Base-by-base conservation (phyloP, 1,140 invertebrate genomes). In the Calephelis nemesis region DNA sequence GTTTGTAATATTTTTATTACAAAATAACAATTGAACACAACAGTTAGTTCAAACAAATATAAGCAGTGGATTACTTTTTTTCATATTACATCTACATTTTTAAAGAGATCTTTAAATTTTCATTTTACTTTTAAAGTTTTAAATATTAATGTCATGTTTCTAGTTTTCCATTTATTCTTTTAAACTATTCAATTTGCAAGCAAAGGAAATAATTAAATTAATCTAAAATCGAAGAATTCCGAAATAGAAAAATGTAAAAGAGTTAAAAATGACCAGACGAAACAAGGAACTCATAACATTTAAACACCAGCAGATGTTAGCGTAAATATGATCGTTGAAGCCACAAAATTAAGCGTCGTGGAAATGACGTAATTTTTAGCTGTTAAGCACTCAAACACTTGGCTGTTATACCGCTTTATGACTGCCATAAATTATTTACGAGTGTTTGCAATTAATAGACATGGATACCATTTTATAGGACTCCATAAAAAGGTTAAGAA, bases 341-440 rank as follows among this genome's bases (percentile, higher is more conserved):
- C 58, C 58, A 42, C 58, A 40, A 60, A 60, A 60, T 60, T 60
- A 60, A 30, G 68, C 67, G 63, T 58, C 47, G 50, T 64, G 63
- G 67, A 69, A 65, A 50, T 73, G 73, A 75, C 73, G 71, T 78
- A 72, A 78, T 68, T 64, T 60, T 47, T 71, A 75, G 69, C 71
- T 68, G 76, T 78, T 80, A 78, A 82, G 68, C 71, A 64, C 71
- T 77, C 72, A 68, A 78, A 77, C 75, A 80, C 77, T 78, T 73
- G 68, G 75, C 68, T 74, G 75, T 73, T 72, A 73, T 58, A 48
- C 47, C n/a, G 69, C 64, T 84, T 84, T 77, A 81, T 74, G 73
- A 62, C 62, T 12, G 65, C 58, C 76, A 79, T 84, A 82, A 82
- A 82, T 76, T 73, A 76, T 82, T 81, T 81, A 79, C 78, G 78